Conservation (phyloP, 2,113 vertebrate species). For the Motacilla tschutschensis region DNA sequence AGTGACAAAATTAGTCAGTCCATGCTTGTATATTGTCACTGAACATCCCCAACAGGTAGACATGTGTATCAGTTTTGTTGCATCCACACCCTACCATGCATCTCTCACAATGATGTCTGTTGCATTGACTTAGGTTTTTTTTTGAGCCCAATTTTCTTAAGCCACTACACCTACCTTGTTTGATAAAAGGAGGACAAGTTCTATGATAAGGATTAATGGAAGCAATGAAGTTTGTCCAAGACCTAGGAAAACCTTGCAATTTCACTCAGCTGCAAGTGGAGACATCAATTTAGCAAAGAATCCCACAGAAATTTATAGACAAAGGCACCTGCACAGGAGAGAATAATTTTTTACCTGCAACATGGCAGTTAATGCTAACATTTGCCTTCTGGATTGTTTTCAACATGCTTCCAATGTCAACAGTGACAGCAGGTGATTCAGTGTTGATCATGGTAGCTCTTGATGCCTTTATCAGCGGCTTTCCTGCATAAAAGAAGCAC, state of each 20-base stretch:
- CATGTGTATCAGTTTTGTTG: neutral
- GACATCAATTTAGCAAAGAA: neutral
- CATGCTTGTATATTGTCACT: neutral
- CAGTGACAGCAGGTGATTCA: conserved; percentile 50
- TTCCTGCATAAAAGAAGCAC: conserved; percentile 67
- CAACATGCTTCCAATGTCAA: conserved; percentile 74
- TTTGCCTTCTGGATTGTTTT: conserved; percentile 73
- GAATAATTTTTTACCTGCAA: conserved; percentile 73
- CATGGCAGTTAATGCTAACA: conserved; percentile 79
- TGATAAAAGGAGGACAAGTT: neutral
- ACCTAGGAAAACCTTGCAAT: neutral
- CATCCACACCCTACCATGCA: rapidly evolving
- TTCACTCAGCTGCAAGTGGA: neutral
- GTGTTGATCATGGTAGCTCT: conserved; percentile 67
- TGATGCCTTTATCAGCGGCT: conserved; percentile 78
- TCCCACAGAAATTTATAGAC: neutral
- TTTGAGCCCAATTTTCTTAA: neutral
- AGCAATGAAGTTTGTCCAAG: neutral
- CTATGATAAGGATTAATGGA: neutral
- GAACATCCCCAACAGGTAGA: neutral
- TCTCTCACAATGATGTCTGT: neutral
- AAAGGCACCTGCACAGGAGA: neutral
- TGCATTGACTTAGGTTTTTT: rapidly evolving
- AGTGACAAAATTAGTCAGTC: neutral
- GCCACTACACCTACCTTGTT: neutral